Evolutionary conservation across 2,888 invertebrate genomes (phyloP), one percentile per base, ranked within the genome.

Genomic region (Hirudinaria manillensis): DNA sequence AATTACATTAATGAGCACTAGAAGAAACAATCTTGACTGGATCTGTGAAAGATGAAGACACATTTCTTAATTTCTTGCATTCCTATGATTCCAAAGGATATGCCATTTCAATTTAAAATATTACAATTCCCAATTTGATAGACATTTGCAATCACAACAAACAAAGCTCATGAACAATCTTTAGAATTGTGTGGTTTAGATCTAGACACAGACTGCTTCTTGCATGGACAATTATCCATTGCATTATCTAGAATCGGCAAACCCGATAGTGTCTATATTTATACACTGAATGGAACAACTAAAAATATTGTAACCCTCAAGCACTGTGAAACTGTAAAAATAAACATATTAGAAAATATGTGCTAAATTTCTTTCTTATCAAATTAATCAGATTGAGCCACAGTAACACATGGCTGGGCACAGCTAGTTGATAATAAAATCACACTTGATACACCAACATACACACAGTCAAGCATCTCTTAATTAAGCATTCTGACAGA

Each of bases 61-160:
- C n/a, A 80, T 73, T 77, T 80, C 16, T 70, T 79, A 24, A 75
- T 80, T 36, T 79, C 77, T 53, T 72, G 78, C n/a, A 80, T 80
- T 45, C 77, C 81, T 38, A 61, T 79, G 77, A 80, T 29, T 77
- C 53, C 81, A 51, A 78, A 51, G 19, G 76, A 79, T 74, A 13
- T 53, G 21, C 53, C 53, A 53, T 53, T 53, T 21, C 16, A 53
- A 19, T 53, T 53, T 53, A 53, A 53, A 53, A 13, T 13, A 13
- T 53, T 53, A 53, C 53, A 53, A 53, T 53, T 53, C 21, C 53
- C 53, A 53, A 21, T 53, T 19, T 53, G 53, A 19, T 21, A 19
- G 53, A 21, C 53, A 13, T 53, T 53, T 53, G 53, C 53, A 21
- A 53, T 53, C 16, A 53, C 53, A 13, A 53, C 21, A 53, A 53